Percentiles rank a stretch among this genome's conserved stretches.
Evolutionary conservation across 1,140 invertebrate genomes (phyloP).

Genomic region (Lepidotrigona ventralis): DNA sequence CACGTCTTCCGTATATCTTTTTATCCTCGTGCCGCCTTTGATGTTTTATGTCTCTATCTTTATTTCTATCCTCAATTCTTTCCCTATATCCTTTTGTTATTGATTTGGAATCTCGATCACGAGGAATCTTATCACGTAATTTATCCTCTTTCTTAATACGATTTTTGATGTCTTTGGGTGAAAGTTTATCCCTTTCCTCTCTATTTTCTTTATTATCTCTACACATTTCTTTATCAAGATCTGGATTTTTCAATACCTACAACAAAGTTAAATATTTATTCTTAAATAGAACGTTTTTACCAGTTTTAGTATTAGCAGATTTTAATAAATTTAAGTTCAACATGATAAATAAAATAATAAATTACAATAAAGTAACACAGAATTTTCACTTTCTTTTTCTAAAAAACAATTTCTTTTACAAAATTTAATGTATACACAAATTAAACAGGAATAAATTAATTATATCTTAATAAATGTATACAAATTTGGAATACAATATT

Average conservation of each 20-base stretch:
- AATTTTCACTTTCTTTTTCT: slow-evolving; percentile 35
- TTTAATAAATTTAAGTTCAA: slow-evolving; percentile 4
- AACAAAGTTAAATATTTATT: slow-evolving; percentile 40
- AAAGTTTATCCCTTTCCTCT: slow-evolving; percentile 74
- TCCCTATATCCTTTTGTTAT: slow-evolving; percentile 73
- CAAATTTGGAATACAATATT: slow-evolving; percentile 48
- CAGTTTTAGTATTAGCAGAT: neutral
- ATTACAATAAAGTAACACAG: slow-evolving; percentile 37
- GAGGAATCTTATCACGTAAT: slow-evolving; percentile 69
- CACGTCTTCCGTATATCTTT: slow-evolving; percentile 70
- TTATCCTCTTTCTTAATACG: slow-evolving; percentile 75
- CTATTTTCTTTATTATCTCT: slow-evolving; percentile 78
- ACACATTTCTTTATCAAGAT: slow-evolving; percentile 72
- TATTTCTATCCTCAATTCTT: slow-evolving; percentile 74
- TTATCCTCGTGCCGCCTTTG: slow-evolving; percentile 79
- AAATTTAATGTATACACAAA: slow-evolving; percentile 45
- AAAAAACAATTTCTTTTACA: slow-evolving; percentile 48
- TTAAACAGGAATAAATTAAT: slow-evolving; percentile 41
- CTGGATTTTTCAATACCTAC: slow-evolving; percentile 77
- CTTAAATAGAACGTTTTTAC: neutral
- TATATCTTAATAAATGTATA: slow-evolving; percentile 51
- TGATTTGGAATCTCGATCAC: slow-evolving; percentile 71
- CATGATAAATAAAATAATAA: slow-evolving; percentile 1
- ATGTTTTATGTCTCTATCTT: slow-evolving; percentile 76
- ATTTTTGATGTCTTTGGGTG: slow-evolving; percentile 74